Evolutionary conservation across 2,113 vertebrate species (phyloP).

Genomic region (Menura novaehollandiae): DNA sequence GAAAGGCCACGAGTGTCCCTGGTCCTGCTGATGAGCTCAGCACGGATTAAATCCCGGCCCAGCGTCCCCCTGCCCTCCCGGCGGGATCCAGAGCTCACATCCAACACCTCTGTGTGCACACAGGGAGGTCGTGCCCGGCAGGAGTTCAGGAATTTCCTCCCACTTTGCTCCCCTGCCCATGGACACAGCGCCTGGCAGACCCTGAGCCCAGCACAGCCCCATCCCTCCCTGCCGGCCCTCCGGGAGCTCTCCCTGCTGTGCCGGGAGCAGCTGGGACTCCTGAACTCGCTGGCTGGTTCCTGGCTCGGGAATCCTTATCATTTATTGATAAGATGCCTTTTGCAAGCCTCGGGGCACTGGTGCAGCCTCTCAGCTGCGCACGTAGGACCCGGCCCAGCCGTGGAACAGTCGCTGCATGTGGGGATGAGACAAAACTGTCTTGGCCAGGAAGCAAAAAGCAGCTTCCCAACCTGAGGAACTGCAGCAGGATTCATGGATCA

Average conservation of each 20-base stretch:
- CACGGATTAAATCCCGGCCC: not conserved
- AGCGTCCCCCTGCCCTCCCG: not conserved
- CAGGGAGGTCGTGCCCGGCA: not conserved
- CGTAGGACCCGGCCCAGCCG: not conserved
- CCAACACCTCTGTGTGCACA: not conserved
- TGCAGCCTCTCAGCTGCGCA: not conserved
- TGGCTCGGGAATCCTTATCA: not conserved
- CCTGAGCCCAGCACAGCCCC: accelerated
- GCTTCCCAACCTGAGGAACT: not conserved
- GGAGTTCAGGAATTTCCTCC: not conserved
- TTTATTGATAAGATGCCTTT: conserved; percentile 26
- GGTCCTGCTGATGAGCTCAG: not conserved
- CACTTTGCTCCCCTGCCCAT: not conserved
- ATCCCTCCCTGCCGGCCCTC: not conserved
- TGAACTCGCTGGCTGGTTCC: not conserved
- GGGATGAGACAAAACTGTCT: not conserved
- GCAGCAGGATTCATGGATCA: not conserved
- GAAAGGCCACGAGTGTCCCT: not conserved
- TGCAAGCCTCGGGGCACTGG: not conserved
- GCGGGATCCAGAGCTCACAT: not conserved
- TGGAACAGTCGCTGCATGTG: not conserved
- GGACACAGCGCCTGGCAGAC: not conserved
- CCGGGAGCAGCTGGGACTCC: not conserved
- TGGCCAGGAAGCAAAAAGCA: not conserved
- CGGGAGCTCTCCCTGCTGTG: not conserved